These are phyloP conservation scores for Tachina grossa DNA, from an alignment of 2,888 invertebrate genomes.

Conservation along the genomic window DNA sequence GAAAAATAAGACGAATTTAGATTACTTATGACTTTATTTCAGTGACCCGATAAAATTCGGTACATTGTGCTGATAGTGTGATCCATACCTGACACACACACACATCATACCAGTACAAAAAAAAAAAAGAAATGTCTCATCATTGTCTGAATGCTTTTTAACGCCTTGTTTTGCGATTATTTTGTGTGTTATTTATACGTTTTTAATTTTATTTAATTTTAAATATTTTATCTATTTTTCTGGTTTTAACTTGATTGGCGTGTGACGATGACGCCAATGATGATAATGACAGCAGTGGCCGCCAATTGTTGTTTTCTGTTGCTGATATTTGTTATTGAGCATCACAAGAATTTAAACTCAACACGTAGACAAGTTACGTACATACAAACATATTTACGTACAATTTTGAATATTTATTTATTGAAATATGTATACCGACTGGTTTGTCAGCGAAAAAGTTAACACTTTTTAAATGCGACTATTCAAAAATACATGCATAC, in stretches of 20 bases:
- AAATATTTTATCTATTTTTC: slow-evolving; percentile 34
- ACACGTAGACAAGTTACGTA: slow-evolving; percentile 18
- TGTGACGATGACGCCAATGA: slow-evolving; percentile 66
- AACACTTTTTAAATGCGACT: slow-evolving; percentile 4
- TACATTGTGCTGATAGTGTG: no score
- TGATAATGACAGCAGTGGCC: slow-evolving; percentile 52
- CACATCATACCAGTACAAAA: neutral
- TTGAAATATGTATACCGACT: slow-evolving; percentile 61
- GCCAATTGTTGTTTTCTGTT: slow-evolving; percentile 7
- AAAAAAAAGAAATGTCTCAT: neutral
- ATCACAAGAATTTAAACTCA: slow-evolving; percentile 49
- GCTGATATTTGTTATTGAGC: slow-evolving; percentile 16
- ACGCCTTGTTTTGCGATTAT: slow-evolving; percentile 51
- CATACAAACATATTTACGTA: neutral
- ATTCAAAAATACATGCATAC: neutral
- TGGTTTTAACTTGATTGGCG: slow-evolving; percentile 63
- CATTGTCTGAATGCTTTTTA: slow-evolving; percentile 19
- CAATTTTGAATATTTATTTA: slow-evolving; percentile 31
- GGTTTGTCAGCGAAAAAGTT: slow-evolving; percentile 27
- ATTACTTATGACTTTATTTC: no score
- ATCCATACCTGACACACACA: neutral
- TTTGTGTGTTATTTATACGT: slow-evolving; percentile 31
- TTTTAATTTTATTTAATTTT: slow-evolving; percentile 37
- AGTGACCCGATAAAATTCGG: no score
- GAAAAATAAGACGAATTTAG: no score